phyloP scores from a whole-genome alignment of 2,888 invertebrate species.

The Microctonus brassicae region DNA sequence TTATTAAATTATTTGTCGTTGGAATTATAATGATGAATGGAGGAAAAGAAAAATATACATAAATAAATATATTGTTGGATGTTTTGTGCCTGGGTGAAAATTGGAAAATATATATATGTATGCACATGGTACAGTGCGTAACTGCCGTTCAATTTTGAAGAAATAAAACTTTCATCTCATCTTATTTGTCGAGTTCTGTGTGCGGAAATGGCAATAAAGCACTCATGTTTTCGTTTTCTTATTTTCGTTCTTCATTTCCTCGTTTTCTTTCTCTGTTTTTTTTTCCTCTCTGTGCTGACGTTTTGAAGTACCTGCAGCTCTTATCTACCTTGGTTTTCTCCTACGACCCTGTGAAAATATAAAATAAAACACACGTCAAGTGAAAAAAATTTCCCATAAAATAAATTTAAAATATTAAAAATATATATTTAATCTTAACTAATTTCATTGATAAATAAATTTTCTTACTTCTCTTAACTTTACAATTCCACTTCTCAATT shows the following conservation, averaged over 20 bases:
- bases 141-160: conserved; percentile 25
- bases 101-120: not conserved
- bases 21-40: no score
- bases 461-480: no score
- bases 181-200: conserved; percentile 52
- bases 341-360: not conserved
- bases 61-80: no score
- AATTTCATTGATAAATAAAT: no score
- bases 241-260: conserved; percentile 31
- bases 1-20: no score
- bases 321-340: conserved; percentile 35
- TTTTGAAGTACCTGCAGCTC: conserved; percentile 38
- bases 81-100: not conserved
- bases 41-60: no score
- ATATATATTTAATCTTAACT: no score
- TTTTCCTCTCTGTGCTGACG: conserved; percentile 5
- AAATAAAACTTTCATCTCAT: conserved; percentile 33
- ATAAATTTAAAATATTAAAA: no score
- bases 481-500: no score
- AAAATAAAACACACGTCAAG: no score
- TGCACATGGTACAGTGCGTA: not conserved
- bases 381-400: no score
- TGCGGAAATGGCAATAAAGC: conserved; percentile 54
- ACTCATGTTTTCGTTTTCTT: conserved; percentile 16
- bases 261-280: conserved; percentile 32